Base-by-base conservation (phyloP, 1,140 invertebrate genomes). In the Neuroterus valhalla region DNA sequence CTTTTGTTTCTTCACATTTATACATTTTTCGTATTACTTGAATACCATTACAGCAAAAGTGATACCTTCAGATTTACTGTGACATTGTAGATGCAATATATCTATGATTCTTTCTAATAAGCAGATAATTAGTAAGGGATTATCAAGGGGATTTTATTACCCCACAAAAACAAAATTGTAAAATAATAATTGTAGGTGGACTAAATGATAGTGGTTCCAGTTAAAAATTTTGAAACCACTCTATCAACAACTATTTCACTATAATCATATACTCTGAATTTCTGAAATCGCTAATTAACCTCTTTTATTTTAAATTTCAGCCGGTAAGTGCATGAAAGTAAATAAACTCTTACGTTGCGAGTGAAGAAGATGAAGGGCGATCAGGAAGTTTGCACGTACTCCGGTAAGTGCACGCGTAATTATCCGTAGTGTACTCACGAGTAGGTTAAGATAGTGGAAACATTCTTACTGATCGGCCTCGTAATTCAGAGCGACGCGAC, bases 291-390 rank as follows among this genome's bases (percentile, higher is more conserved):
- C 12, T 26, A 44, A 19, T 72, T 42, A 17, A 12, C 46, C 23
- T 75, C 66, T 68, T 76, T 21, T 76, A 69, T 81, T 86, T 85
- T 10, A 85, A 77, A 15, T 89, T 88, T 75, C 87, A 88, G 87
- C 84, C 86, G 84, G 87, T 89, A 87, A 87, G 87, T 82, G 71
- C 4, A 38, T 38, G 6, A 8, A 38, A 38, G 31, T 44, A 31
- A 62, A 31, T 6, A 26, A 19, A 50, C 17, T 21, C 17, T 50
- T 50, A 1, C 8, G 55, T 62, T 62, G 31, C 23, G 8, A 62
- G 23, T 62, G 15, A 62, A 31, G 15, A 62, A 31, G 55, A 62
- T 15, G 21, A 62, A 31, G 48, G 48, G n/a, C 26, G 23, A 62
- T 31, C 12, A 62, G 55, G 26, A 62, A 62, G 23, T 62, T 62